Evolutionary conservation across 30 jellyfish, hydroid and myxozoan species (phyloP), one percentile per base, ranked within the genome.

Genomic region (Cassiopea andromeda): DNA sequence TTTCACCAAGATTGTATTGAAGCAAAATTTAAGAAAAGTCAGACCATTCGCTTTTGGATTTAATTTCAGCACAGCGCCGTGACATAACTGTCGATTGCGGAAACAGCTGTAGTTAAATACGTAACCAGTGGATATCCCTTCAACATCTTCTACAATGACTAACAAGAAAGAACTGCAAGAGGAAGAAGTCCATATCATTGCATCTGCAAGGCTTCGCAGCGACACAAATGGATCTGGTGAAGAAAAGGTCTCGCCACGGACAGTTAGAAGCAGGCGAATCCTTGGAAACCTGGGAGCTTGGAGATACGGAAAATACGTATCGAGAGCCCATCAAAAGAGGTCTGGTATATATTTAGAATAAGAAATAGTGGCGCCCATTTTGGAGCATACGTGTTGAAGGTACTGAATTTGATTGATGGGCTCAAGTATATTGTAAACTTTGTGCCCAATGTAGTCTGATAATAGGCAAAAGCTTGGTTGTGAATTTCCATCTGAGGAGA

Each of bases 211-310:
- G 58, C 12, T 38, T 10, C 79, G 90, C 57, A 82, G 90, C 47
- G 69, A 69, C 58, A 82, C 82, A 18, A 17, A 6, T 67, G 82
- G 73, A n/a, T 49, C 79, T 1, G 46, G 69, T 7, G 49, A 69
- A 38, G 90, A 82, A 43, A 61, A 16, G 83, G 46, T 44, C 72
- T 64, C 82, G 44, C 90, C 90, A 61, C 66, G 82, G 73, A 43
- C 90, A 45, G 19, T 44, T 69, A 82, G 67, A 18, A 67, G 48
- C 60, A 68, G 1, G 61, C 46, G 89, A 15, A 87, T 45, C 17
- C 67, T 87, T 7, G 83, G 84, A 18, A 77, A 71, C 38, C 89
- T 87, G 7, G 94, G 94, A 27, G 94, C 89, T 15, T 87, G 94
- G 94, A 73, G 86, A 13, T 87, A 87, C 27, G 94, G 94, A 8